Base-by-base conservation (phyloP, 2,797 vertebrate species). In the Bovichtus diacanthus region DNA sequence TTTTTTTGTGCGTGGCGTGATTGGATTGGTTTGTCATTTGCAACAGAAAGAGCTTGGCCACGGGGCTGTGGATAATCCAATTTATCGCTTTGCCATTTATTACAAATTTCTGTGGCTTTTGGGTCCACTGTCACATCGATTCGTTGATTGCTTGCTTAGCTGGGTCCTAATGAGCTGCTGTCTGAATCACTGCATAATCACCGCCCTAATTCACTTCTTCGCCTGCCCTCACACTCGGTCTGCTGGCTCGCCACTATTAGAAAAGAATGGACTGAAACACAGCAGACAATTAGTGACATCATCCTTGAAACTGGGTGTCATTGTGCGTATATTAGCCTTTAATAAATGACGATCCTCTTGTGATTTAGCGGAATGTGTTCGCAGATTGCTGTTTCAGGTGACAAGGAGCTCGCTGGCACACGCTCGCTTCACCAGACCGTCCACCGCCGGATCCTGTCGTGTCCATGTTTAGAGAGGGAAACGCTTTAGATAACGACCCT, bases 101-200 rank as follows among this genome's bases (percentile, higher is more conserved):
- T 94, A 89, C 85, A 92, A 79, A 94, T 94, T 94, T 94, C 91
- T 91, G 86, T 90, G 90, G 91, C 92, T 95, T 94, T 94, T 90
- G 92, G 92, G 90, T 90, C 90, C 91, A 91, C 87, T 89, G 88
- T 92, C 90, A 92, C 91, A 94, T 94, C 85, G 80, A 90, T 87
- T 91, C 88, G 89, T 93, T 94, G 93, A 95, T 94, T 90, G 89
- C 93, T 94, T 94, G 92, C 93, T 92, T 93, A 94, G 92, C 93
- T 91, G 90, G 90, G 88, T 88, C 89, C 92, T 94, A 94, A 95
- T 94, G 93, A 95, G 94, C 92, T 89, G 86, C 91, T 83, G 91
- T 91, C 89, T 92, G 92, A 92, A 92, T 94, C 93, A 83, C 91
- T 91, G 92, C 92, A 92, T 93, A 95, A 95, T 95, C 92, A 88